Percentiles rank a stretch among this genome's conserved stretches.
phyloP scores from a whole-genome alignment of 1,140 invertebrate species.

The Microplitis demolitor region DNA sequence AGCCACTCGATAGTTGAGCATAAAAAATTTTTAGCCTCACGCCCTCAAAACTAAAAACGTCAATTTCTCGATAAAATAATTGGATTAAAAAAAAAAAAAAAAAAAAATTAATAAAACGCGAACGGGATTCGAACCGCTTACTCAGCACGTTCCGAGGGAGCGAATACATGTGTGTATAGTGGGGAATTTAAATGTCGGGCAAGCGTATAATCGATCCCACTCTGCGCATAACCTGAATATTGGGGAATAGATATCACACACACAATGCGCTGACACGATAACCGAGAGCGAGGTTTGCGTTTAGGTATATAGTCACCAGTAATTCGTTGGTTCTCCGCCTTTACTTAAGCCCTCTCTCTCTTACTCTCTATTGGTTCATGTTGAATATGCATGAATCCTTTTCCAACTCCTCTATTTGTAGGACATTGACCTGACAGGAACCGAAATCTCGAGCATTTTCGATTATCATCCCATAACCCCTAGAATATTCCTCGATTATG shows the following conservation, averaged over 20 bases:
- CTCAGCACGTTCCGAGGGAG: not conserved
- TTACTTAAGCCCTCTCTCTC: not conserved
- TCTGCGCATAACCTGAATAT: conserved; percentile 10
- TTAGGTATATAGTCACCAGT: not conserved
- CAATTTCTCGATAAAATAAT: not conserved
- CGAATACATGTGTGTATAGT: not conserved
- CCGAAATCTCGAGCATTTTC: conserved; percentile 19
- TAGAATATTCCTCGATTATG: conserved; percentile 14
- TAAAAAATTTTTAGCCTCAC: too few species aligned
- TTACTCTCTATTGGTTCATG: not conserved
- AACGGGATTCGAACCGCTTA: conserved; percentile 1
- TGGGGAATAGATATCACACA: conserved; percentile 16
- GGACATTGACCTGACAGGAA: conserved; percentile 12
- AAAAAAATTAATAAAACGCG: conserved; percentile 1
- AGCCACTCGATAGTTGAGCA: too few species aligned
- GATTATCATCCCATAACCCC: conserved; percentile 14
- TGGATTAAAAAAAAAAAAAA: conserved; percentile 6
- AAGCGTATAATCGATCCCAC: conserved; percentile 20
- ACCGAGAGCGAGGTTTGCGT: conserved; percentile 21
- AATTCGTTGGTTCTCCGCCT: not conserved
- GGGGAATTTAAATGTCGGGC: conserved; percentile 17
- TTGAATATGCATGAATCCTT: conserved; percentile 23
- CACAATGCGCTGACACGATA: conserved; percentile 20
- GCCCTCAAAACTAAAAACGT: too few species aligned
- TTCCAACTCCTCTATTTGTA: conserved; percentile 13